Evolutionary conservation across 2,888 invertebrate species (phyloP).

Genomic region (Xylocampa areola): DNA sequence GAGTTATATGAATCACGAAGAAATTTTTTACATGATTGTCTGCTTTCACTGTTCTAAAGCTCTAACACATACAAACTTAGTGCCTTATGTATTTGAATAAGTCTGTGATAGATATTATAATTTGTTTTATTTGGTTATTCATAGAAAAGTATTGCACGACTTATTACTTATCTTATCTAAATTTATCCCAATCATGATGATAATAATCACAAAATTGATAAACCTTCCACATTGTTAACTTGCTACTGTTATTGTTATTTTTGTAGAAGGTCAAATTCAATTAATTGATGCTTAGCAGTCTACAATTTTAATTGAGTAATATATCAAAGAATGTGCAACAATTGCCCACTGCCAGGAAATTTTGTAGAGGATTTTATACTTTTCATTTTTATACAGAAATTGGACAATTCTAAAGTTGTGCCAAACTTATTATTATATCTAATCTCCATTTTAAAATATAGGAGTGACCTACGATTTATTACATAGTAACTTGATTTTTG

Average conservation of each 20-base stretch:
- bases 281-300: conserved; percentile 23
- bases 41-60: conserved; percentile 56
- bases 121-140: conserved; percentile 45
- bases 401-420: conserved; percentile 58
- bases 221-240: conserved; percentile 23
- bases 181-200: conserved; percentile 38
- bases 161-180: conserved; percentile 53
- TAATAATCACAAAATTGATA: conserved; percentile 41
- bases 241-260: conserved; percentile 36
- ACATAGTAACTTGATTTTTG: conserved; percentile 28
- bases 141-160: conserved; percentile 28
- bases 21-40: conserved; percentile 36
- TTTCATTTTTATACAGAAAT: conserved; percentile 35
- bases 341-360: conserved; percentile 52
- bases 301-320: conserved; percentile 37
- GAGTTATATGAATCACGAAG: conserved; percentile 35
- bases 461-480: conserved; percentile 2
- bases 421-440: conserved; percentile 57
- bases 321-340: conserved; percentile 35
- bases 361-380: conserved; percentile 30
- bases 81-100: conserved; percentile 77
- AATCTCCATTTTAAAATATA: conserved; percentile 34
- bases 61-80: conserved; percentile 64
- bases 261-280: conserved; percentile 51
- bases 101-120: conserved; percentile 73